Evolutionary conservation across 2,888 invertebrate genomes (phyloP).

Genomic region (Scaptomyza tumidula): DNA sequence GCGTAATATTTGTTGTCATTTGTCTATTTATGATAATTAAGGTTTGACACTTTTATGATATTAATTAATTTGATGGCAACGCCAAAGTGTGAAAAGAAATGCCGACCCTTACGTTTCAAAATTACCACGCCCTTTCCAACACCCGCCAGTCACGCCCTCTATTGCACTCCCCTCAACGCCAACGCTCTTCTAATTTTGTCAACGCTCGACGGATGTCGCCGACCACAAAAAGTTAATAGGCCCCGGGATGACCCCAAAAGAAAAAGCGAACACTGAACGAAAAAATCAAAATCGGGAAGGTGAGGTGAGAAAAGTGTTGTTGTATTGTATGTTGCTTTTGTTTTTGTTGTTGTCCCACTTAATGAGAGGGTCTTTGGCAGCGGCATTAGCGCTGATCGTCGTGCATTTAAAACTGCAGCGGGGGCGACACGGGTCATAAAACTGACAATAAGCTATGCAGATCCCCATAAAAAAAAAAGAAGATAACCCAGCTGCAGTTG

Average conservation of each 20-base stretch:
- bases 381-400: conserved; percentile 64
- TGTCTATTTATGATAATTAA: conserved; percentile 77
- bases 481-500: conserved; percentile 35
- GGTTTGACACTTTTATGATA: conserved; percentile 78
- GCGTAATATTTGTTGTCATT: conserved; percentile 77
- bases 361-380: conserved; percentile 52
- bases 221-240: conserved; percentile 77
- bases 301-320: conserved; percentile 58
- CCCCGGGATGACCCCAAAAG: conserved; percentile 65
- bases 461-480: conserved; percentile 38
- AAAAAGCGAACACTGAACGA: conserved; percentile 31
- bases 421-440: conserved; percentile 58
- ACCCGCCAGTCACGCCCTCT: not conserved
- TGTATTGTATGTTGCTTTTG: conserved; percentile 1
- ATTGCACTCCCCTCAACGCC: conserved; percentile 28
- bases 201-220: conserved; percentile 64
- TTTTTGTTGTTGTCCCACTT: conserved; percentile 39
- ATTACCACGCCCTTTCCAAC: conserved; percentile 7
- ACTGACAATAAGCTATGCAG: conserved; percentile 65
- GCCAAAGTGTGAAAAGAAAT: conserved; percentile 48
- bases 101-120: conserved; percentile 28
- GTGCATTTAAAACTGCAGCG: conserved; percentile 63
- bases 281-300: conserved; percentile 51
- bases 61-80: conserved; percentile 76
- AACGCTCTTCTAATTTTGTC: conserved; percentile 74